Evolutionary conservation across 2,113 vertebrate genomes (phyloP).

Genomic region (Eurypyga helias): DNA sequence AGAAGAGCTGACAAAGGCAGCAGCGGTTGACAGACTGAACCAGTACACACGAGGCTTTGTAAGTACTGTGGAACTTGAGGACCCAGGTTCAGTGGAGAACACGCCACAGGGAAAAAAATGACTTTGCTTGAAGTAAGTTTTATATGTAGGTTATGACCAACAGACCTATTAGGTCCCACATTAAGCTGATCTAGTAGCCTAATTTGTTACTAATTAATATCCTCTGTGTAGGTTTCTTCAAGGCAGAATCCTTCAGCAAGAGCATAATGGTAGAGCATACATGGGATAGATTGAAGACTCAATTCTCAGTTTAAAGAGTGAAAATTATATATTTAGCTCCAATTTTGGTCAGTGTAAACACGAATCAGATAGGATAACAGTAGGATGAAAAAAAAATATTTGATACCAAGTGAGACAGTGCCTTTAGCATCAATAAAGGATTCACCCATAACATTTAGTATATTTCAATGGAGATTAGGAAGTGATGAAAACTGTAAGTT

Average conservation of each 20-base stretch:
- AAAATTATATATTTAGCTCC: neutral
- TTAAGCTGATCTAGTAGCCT: neutral
- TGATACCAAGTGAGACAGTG: neutral
- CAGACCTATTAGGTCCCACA: neutral
- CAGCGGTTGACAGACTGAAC: slow-evolving; percentile 84
- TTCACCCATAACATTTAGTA: neutral
- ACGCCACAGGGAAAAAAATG: neutral
- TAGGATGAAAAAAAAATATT: neutral
- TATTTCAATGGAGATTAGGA: neutral
- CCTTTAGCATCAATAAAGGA: neutral
- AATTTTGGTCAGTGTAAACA: neutral
- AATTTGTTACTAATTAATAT: neutral
- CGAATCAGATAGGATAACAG: neutral
- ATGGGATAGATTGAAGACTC: neutral
- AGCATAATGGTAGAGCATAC: neutral
- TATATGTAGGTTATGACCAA: no score
- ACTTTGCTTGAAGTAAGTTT: neutral
- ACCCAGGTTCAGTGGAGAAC: neutral
- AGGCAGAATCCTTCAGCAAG: neutral
- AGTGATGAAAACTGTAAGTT: neutral
- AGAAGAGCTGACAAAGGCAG: slow-evolving; percentile 85
- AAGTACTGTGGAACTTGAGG: slow-evolving; percentile 59
- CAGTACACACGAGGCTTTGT: slow-evolving; percentile 97
- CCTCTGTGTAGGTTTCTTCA: neutral
- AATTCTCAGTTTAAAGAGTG: neutral